Evolutionary conservation across 1,140 invertebrate species (phyloP).

Genomic region (Thrips palmi): DNA sequence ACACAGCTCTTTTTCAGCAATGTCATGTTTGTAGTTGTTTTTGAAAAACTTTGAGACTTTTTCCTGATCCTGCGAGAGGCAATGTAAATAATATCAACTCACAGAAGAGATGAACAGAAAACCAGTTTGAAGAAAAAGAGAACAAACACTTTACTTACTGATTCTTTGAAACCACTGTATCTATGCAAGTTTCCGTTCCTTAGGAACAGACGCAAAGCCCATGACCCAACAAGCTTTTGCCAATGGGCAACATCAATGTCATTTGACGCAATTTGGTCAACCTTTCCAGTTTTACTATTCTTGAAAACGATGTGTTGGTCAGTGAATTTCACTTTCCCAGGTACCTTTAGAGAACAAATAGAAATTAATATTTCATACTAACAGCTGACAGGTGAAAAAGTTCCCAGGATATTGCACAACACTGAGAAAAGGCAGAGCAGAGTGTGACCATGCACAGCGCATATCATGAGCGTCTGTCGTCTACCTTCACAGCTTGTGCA

Average conservation of each 20-base stretch:
- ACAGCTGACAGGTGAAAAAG: too few species aligned
- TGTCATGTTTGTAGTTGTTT: constrained; percentile 62
- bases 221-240: constrained; percentile 75
- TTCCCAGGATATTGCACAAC: not conserved
- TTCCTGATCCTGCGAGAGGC: constrained; percentile 54
- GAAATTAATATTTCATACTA: not conserved
- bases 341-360: constrained; percentile 34
- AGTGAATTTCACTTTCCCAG: constrained; percentile 79
- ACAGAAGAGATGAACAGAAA: constrained; percentile 11
- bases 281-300: constrained; percentile 91
- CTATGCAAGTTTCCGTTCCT: constrained; percentile 82
- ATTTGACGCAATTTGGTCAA: constrained; percentile 64
- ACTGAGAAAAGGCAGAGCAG: not conserved
- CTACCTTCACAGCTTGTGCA: too few species aligned
- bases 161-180: constrained; percentile 86
- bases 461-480: too few species aligned
- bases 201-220: constrained; percentile 75
- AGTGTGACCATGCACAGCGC: constrained; percentile 11
- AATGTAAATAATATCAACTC: too few species aligned
- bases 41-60: constrained; percentile 75
- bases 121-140: not conserved
- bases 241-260: constrained; percentile 88
- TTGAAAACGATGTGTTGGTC: constrained; percentile 86
- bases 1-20: constrained; percentile 81
- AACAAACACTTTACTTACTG: constrained; percentile 33